Conservation (phyloP, 2,113 vertebrate species). For the Prionailurus bengalensis region DNA sequence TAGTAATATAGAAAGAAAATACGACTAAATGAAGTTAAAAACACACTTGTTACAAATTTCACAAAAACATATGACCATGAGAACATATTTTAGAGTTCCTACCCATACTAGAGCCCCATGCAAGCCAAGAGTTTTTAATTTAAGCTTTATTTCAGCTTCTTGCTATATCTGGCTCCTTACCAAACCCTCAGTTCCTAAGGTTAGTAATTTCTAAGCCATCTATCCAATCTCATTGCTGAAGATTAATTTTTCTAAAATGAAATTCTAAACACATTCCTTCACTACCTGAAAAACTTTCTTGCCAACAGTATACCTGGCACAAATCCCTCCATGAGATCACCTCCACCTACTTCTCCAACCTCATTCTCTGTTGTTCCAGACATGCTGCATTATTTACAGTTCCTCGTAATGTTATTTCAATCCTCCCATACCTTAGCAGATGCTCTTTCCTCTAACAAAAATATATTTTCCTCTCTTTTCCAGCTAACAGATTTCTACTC, state of each 20-base stretch:
- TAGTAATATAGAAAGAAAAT: not conserved
- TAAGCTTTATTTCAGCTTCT: not conserved
- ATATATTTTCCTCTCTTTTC: conserved; percentile 46
- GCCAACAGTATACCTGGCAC: not conserved
- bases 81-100: not conserved
- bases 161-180: not conserved
- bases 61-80: not conserved
- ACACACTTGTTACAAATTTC: not conserved
- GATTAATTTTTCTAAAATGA: conserved; percentile 46
- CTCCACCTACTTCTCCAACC: not conserved
- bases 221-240: not conserved
- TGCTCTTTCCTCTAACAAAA: not conserved
- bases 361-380: conserved; percentile 1
- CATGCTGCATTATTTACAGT: not conserved
- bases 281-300: conserved; percentile 10
- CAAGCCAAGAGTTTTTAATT: not conserved
- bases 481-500: not conserved
- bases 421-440: not conserved
- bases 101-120: not conserved
- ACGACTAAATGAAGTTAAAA: not conserved
- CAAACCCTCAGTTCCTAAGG: not conserved
- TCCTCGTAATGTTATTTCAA: not conserved
- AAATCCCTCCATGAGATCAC: not conserved
- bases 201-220: not conserved
- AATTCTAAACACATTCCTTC: conserved; percentile 54